These are phyloP conservation scores for Artibeus lituratus DNA, from an alignment of 2,797 vertebrate species.

Conservation along the genomic window DNA sequence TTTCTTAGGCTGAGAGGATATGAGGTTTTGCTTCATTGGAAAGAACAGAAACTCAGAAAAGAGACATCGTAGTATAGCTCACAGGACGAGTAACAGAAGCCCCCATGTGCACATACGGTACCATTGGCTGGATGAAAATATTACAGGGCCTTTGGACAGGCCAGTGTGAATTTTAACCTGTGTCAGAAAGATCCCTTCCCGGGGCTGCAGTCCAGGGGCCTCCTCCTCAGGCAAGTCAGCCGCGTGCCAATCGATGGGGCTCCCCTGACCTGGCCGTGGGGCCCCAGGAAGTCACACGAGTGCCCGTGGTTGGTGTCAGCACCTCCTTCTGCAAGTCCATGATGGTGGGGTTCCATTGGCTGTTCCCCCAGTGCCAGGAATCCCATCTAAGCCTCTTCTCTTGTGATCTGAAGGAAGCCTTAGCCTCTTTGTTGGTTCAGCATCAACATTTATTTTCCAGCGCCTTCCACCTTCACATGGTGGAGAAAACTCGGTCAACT, in stretches of 20 bases:
- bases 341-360: neutral
- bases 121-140: neutral
- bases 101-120: neutral
- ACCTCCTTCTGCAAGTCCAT: neutral
- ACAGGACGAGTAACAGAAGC: neutral
- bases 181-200: neutral
- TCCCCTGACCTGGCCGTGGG: neutral
- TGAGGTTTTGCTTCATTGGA: neutral
- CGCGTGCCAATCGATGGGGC: neutral
- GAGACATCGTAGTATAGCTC: neutral
- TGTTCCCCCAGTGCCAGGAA: neutral
- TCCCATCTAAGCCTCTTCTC: neutral
- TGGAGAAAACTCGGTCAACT: neutral
- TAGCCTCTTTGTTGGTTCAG: neutral
- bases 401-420: neutral
- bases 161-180: neutral
- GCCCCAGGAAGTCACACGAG: neutral
- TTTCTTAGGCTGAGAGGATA: neutral
- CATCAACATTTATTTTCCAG: neutral
- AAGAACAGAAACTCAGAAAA: neutral
- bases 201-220: neutral
- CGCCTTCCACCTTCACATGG: fast-evolving
- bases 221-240: neutral
- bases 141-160: neutral
- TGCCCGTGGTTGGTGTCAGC: neutral